phyloP scores from a whole-genome alignment of 2,113 vertebrate species.

The Mandrillus leucophaeus region DNA sequence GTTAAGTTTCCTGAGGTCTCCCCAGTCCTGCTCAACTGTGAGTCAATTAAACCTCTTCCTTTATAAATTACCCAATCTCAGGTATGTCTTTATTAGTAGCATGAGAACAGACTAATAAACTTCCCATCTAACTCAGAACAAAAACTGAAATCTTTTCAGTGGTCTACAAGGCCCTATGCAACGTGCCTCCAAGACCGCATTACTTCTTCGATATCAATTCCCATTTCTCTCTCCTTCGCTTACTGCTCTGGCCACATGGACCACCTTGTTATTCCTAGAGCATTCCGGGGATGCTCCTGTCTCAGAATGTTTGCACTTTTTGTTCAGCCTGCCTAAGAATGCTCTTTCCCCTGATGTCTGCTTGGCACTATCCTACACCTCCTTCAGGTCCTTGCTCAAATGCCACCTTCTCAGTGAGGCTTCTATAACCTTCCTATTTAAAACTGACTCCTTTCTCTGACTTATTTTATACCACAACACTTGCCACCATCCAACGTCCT shows the following conservation, averaged over 20 bases:
- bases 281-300: neutral
- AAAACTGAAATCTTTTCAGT: neutral
- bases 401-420: neutral
- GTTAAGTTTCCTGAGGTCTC: no score
- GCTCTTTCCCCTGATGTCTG: no score
- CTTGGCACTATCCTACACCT: accelerated
- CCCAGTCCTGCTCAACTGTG: no score
- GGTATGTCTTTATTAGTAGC: no score
- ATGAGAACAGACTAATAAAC: no score
- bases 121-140: neutral
- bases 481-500: neutral
- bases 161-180: no score
- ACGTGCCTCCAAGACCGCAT: no score
- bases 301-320: neutral
- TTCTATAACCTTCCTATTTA: neutral
- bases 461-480: neutral
- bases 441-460: neutral
- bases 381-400: neutral
- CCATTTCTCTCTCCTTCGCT: neutral
- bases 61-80: no score
- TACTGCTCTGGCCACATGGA: neutral
- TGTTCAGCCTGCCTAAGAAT: neutral
- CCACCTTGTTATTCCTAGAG: neutral
- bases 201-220: neutral
- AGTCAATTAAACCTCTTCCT: no score